phyloP scores from a whole-genome alignment of 2,888 invertebrate genomes.

The Argynnis bischoffii region DNA sequence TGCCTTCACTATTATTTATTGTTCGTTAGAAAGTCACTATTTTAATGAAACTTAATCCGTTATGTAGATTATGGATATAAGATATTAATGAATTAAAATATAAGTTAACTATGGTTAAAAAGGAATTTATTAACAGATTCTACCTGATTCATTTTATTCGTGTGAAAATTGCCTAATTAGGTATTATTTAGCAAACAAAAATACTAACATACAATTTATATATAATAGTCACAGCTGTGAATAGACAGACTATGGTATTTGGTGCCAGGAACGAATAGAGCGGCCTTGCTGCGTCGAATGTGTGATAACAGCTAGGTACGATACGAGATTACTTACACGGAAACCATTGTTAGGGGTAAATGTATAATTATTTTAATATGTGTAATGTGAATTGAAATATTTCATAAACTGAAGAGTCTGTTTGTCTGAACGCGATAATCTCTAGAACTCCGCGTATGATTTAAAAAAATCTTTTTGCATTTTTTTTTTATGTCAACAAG shows the following conservation, averaged over 20 bases:
- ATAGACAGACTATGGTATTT: background rate
- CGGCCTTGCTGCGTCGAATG: constrained; percentile 44
- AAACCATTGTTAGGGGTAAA: constrained; percentile 24
- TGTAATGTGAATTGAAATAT: background rate
- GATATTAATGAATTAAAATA: background rate
- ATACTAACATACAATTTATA: constrained; percentile 1
- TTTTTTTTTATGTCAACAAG: too few relatives aligned
- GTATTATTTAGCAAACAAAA: too few relatives aligned
- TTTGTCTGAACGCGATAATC: too few relatives aligned
- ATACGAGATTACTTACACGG: constrained; percentile 35
- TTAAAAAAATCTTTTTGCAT: too few relatives aligned
- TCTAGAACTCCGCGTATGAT: too few relatives aligned
- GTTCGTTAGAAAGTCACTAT: constrained; percentile 5
- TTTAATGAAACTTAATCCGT: background rate
- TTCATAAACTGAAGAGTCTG: too few relatives aligned
- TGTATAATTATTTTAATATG: constrained; percentile 14
- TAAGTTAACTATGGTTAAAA: background rate
- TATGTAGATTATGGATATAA: background rate
- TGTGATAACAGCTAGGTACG: constrained; percentile 33
- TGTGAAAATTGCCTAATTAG: too few relatives aligned
- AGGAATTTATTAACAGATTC: background rate
- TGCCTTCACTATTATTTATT: constrained; percentile 6
- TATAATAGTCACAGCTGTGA: background rate
- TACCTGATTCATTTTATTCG: too few relatives aligned
- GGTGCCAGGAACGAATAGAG: constrained; percentile 37